A percentile compares a stretch with the other conserved stretches of the same genome.
Evolutionary conservation across 2,113 vertebrate species (phyloP).

Genomic region (Myrmophylax atrothorax): DNA sequence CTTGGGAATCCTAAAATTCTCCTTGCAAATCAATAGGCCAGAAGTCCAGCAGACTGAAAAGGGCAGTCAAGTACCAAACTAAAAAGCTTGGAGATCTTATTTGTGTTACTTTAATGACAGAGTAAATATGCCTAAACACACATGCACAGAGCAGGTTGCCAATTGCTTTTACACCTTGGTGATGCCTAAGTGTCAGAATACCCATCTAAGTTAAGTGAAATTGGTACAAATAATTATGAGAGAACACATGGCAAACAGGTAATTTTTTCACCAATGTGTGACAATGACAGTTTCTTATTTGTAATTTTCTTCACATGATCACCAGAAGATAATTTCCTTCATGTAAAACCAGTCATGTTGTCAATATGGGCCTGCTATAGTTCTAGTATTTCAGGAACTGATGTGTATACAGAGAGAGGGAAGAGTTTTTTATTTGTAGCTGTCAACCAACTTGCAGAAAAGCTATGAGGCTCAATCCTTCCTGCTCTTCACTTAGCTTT

Average conservation of each 20-base stretch:
- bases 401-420: not conserved
- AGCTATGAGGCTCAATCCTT: not conserved
- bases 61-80: not conserved
- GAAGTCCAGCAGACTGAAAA: not conserved
- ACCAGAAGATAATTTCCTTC: not conserved
- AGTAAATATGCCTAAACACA: not conserved
- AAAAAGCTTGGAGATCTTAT: not conserved
- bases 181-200: not conserved
- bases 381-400: not conserved
- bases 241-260: not conserved
- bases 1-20: not conserved
- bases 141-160: not conserved
- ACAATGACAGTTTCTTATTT: not conserved
- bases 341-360: not conserved
- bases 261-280: not conserved
- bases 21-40: not conserved
- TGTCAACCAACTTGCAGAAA: not conserved
- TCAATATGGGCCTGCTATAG: rapidly evolving
- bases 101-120: not conserved
- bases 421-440: not conserved
- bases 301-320: not conserved
- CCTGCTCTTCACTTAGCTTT: not conserved
- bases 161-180: not conserved
- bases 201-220: not conserved
- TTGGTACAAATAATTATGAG: not conserved